Evolutionary conservation across 2,113 vertebrate genomes (phyloP).

Genomic region (Pteruthius melanotis): DNA sequence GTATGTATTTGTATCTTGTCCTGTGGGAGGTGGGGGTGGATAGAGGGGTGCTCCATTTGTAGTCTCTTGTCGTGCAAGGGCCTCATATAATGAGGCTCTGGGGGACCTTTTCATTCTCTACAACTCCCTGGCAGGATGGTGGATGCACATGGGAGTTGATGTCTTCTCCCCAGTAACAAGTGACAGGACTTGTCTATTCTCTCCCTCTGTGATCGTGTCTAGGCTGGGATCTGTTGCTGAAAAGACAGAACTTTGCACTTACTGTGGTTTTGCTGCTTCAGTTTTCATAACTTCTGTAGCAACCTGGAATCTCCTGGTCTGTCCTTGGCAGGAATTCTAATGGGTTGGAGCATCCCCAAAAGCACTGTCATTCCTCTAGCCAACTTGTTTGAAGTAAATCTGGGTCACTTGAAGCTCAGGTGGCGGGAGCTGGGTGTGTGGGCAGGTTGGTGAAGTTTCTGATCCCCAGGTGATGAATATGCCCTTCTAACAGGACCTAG

Average conservation of each 20-base stretch:
- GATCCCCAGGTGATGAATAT: rapidly evolving
- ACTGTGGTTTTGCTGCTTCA: neutral
- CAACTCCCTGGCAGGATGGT: neutral
- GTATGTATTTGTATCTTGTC: neutral
- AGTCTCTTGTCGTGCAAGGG: neutral
- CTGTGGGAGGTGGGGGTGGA: neutral
- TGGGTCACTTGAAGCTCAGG: rapidly evolving
- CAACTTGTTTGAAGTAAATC: rapidly evolving
- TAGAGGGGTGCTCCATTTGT: neutral
- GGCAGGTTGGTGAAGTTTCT: neutral
- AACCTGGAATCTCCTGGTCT: neutral
- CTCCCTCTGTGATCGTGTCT: rapidly evolving
- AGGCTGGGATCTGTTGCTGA: neutral
- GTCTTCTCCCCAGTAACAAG: neutral
- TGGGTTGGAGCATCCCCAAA: neutral
- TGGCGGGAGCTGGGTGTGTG: neutral
- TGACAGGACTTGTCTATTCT: rapidly evolving
- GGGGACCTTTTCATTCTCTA: neutral
- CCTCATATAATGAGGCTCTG: too few relatives aligned
- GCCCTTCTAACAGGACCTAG: rapidly evolving
- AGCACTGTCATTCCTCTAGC: rapidly evolving
- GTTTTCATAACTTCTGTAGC: neutral
- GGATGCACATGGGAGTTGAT: neutral
- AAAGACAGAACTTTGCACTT: neutral
- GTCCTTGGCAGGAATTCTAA: neutral